A percentile compares a stretch with the other conserved stretches of the same genome.
These are phyloP conservation scores for Epizoanthus ramosus DNA, from an alignment of 92 coral and sea anemone genomes.

Conservation along the genomic window DNA sequence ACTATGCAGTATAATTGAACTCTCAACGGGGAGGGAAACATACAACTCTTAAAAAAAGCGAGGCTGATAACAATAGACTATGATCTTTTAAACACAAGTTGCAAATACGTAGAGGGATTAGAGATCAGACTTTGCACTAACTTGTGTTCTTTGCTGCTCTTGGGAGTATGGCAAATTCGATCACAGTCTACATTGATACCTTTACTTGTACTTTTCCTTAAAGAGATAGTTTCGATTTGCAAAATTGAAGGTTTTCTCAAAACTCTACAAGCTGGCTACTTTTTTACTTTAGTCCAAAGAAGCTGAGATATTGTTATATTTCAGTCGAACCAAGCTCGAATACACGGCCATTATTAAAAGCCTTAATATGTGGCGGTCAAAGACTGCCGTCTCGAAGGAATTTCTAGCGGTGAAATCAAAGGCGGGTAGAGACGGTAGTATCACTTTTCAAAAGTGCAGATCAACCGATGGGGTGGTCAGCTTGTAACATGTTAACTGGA, in stretches of 20 bases:
- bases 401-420: conserved; percentile 34
- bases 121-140: no score
- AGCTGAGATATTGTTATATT: not conserved
- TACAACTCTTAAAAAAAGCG: not conserved
- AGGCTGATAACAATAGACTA: not conserved
- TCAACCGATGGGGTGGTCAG: conserved; percentile 10
- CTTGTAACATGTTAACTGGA: conserved; percentile 27
- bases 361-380: no score
- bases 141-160: no score
- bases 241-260: no score
- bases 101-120: no score
- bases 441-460: conserved; percentile 23
- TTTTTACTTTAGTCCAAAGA: not conserved
- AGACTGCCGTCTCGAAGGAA: conserved; percentile 40
- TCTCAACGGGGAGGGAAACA: not conserved
- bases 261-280: no score
- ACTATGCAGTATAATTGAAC: not conserved
- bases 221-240: no score
- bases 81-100: no score
- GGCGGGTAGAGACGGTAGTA: conserved; percentile 18
- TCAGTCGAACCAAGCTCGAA: not conserved
- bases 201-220: no score
- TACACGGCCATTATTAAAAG: not conserved
- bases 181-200: no score
- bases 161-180: no score